Base-by-base conservation (phyloP, 2,113 vertebrate species). In the Ammodytes marinus region DNA sequence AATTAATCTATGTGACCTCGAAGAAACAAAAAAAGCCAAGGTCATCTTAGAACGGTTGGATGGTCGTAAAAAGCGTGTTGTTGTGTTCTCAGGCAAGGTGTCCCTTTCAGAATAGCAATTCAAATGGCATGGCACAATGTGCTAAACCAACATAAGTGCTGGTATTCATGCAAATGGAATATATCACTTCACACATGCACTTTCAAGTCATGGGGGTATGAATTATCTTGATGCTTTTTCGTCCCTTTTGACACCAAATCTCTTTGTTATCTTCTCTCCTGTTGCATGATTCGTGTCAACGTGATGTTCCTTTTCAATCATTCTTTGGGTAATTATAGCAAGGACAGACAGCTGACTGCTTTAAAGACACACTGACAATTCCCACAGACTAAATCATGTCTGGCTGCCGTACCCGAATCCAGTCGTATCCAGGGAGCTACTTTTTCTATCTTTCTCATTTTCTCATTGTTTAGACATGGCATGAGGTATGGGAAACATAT, bases 231-330 rank as follows among this genome's bases (percentile, higher is more conserved):
- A 46, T 49, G 57, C 39, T 13, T 50, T 15, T 10, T 7, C 27
- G 27, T 27, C 27, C 40, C 27, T 42, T 78, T 69, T 60, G 35
- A 47, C 58, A 53, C 57, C 19, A 1, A n/a, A 77, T n/a, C 13
- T 43, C 39, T 81, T 74, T 52, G 54, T 74, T 55, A 61, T 15
- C 37, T 2, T 50, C 57, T 50, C 14, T 54, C 19, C 80, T 80
- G 77, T 78, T 84, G 17, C 84, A 76, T 86, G 76, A 87, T 85
- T 88, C 76, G 86, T 71, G 70, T 50, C 42, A n/a, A 75, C 45
- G 76, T 50, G 45, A 63, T 40, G 35, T 47, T 71, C 19, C 19
- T 80, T 81, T 14, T 70, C 43, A 46, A 35, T 81, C 45, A 37
- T 78, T 68, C 37, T 45, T 67, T 79, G 74, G 53, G 27, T 74